phyloP scores from a whole-genome alignment of 1,140 invertebrate genomes.

The Lordiphosa stackelbergi region DNA sequence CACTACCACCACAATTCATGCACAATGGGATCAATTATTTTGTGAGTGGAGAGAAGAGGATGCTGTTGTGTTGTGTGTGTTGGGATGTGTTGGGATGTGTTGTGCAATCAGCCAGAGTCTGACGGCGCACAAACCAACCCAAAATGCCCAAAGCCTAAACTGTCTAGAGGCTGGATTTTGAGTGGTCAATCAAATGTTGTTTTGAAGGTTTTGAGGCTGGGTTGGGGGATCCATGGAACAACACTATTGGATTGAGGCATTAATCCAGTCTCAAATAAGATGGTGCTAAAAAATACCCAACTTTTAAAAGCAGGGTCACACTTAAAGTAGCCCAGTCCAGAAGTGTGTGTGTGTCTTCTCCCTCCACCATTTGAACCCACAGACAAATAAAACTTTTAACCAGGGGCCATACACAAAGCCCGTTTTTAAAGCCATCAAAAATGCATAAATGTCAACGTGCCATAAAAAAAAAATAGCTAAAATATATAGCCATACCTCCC shows the following conservation, averaged over 20 bases:
- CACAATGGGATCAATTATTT: slow-evolving; percentile 74
- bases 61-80: slow-evolving; percentile 6
- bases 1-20: slow-evolving; percentile 49
- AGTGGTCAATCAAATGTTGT: slow-evolving; percentile 72
- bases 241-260: not conserved
- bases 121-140: slow-evolving; percentile 24
- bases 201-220: slow-evolving; percentile 57
- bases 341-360: no score
- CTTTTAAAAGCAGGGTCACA: no score
- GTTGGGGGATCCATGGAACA: slow-evolving; percentile 19
- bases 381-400: slow-evolving; percentile 1
- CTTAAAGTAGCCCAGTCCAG: no score
- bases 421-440: slow-evolving; percentile 54
- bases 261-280: not conserved
- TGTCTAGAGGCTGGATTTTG: slow-evolving; percentile 40
- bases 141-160: slow-evolving; percentile 49
- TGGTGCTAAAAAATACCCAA: no score
- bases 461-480: slow-evolving; percentile 24
- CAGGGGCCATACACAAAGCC: not conserved
- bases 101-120: slow-evolving; percentile 8
- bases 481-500: slow-evolving; percentile 25
- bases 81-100: slow-evolving; percentile 7
- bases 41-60: slow-evolving; percentile 9
- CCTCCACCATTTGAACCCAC: no score
- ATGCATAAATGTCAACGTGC: slow-evolving; percentile 64